A percentile compares a stretch with the other conserved stretches of the same genome.
phyloP scores from a whole-genome alignment of 2,113 vertebrate species.

The Festucalex cinctus region DNA sequence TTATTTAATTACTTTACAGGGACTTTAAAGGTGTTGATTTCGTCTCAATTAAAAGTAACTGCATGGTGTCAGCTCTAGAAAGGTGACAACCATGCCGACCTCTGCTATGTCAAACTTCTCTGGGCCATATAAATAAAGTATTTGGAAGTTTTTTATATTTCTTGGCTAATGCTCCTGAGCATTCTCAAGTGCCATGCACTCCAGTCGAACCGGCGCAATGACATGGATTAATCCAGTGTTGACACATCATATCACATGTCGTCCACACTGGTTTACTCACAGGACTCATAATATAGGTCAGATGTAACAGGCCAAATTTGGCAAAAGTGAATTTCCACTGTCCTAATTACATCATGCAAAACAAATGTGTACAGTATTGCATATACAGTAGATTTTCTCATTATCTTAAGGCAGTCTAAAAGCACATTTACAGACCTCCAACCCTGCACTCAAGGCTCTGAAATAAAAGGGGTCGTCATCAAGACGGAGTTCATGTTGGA shows the following conservation, averaged over 20 bases:
- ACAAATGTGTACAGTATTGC: background rate
- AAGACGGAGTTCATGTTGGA: conserved; percentile 49
- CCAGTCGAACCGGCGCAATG: background rate
- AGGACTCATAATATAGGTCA: background rate
- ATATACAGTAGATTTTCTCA: background rate
- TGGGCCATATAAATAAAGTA: background rate
- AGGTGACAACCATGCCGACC: background rate
- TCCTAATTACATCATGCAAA: conserved; percentile 7
- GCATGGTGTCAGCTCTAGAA: background rate
- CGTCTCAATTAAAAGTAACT: background rate
- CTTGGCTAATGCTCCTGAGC: background rate
- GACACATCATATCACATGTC: conserved; percentile 14
- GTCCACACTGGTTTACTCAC: background rate
- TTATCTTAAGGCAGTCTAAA: conserved; percentile 7
- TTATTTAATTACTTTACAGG: background rate
- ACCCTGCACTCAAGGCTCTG: conserved; percentile 14
- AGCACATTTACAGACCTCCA: background rate
- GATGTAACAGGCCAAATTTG: background rate
- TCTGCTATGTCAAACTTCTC: background rate
- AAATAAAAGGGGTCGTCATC: conserved; percentile 26
- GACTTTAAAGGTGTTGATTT: background rate
- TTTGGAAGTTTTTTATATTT: background rate
- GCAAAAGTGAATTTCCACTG: conserved; percentile 7
- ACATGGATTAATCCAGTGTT: conserved; percentile 7
- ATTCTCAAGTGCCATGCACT: conserved; percentile 6